Evolutionary conservation across 2,797 vertebrate species (phyloP), one percentile per base, ranked within the genome.

Genomic region (Allobates femoralis): DNA sequence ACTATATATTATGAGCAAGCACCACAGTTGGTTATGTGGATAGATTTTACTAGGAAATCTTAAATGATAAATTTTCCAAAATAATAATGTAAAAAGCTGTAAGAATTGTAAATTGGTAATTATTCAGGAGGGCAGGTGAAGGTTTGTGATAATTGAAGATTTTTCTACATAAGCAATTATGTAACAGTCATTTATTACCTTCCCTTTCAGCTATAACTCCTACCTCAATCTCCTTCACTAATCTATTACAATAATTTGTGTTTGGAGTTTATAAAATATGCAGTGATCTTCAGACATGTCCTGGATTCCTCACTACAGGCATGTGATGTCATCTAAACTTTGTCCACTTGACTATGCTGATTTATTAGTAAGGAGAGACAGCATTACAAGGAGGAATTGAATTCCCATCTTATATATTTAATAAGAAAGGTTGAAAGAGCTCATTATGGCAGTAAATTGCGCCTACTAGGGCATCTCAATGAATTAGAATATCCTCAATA

Each of bases 121-220:
- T 34, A 55, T 55, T 81, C 53, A 81, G 19, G 30, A 69, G 53
- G 64, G 21, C 64, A 32, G 28, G 64, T 53, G 28, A 67, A 85
- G 28, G 62, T 55, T 69, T 79, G 12, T 19, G 8, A 50, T 80
- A 74, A 74, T 53, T 32, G 28, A 60, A 79, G 23, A 28, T 16
- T 75, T 75, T 66, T 74, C 37, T 58, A 75, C 58, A 37, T 75
- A 53, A 81, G 78, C 78, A 86, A 51, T 81, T 81, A 66, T 37
- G 56, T 58, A 51, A 30, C 28, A 78, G 85, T 64, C 41, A 81
- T 86, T 81, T 81, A 74, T 86, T 75, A 81, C 69, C 32, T 76
- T 30, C 62, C 19, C 69, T 80, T 81, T 50, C 58, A 26, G 10
- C 74, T 32, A 76, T 75, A 32, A 75, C 62, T 67, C 37, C 26